Evolutionary conservation across 2,113 vertebrate species (phyloP).

Genomic region (Andinoacara biseriatus): DNA sequence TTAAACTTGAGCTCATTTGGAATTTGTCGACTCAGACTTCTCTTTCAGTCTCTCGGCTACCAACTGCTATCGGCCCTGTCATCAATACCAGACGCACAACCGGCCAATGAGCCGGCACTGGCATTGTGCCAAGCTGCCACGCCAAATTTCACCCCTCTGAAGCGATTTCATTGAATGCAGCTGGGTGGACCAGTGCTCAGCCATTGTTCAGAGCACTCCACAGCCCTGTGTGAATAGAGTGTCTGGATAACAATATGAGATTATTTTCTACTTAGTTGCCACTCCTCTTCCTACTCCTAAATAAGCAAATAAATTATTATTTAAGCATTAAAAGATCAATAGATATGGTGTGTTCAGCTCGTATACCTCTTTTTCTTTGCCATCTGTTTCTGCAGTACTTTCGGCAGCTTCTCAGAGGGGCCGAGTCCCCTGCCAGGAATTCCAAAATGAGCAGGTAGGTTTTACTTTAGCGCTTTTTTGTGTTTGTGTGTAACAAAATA

Average conservation of each 20-base stretch:
- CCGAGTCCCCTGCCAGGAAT: constrained; percentile 93
- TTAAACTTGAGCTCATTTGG: constrained; percentile 6
- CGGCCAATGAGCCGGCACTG: constrained; percentile 57
- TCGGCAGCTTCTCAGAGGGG: constrained; percentile 92
- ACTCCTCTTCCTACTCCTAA: not conserved
- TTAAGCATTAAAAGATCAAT: not conserved
- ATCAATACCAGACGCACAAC: constrained; percentile 40
- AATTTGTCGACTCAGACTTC: constrained; percentile 14
- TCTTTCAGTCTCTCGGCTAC: constrained; percentile 40
- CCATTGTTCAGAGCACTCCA: constrained; percentile 54
- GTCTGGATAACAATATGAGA: constrained; percentile 25
- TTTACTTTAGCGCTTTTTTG: not conserved
- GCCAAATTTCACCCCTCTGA: constrained; percentile 64
- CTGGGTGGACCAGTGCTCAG: constrained; percentile 37
- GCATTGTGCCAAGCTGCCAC: constrained; percentile 66
- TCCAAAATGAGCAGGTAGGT: constrained; percentile 93
- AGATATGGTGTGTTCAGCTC: not conserved
- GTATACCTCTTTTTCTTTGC: not conserved
- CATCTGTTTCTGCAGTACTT: constrained; percentile 86
- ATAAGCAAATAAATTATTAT: not conserved
- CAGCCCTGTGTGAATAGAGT: constrained; percentile 29
- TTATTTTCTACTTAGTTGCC: not conserved
- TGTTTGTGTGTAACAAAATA: not conserved
- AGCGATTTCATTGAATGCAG: constrained; percentile 59
- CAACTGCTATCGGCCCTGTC: constrained; percentile 33